Evolutionary conservation across 2,888 invertebrate genomes (phyloP).

Genomic region (Muscina levida): DNA sequence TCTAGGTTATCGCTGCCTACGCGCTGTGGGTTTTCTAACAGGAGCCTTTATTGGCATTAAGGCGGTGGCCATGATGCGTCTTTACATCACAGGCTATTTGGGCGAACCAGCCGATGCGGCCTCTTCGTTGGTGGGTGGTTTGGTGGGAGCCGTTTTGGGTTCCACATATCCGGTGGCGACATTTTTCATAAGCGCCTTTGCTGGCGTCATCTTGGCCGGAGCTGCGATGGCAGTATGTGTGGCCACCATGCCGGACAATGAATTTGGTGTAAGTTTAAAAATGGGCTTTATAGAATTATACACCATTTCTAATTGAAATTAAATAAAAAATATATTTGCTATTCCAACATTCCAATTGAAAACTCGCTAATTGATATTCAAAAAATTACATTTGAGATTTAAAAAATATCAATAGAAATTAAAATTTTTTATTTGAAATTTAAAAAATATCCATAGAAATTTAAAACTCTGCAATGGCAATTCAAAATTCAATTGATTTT

Average conservation of each 20-base stretch:
- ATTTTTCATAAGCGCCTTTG: conserved; percentile 78
- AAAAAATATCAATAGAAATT: too few relatives aligned
- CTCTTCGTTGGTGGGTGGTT: conserved; percentile 78
- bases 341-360: too few relatives aligned
- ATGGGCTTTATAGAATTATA: background rate
- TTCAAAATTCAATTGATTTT: too few relatives aligned
- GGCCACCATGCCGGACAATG: conserved; percentile 80
- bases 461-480: too few relatives aligned
- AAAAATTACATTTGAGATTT: too few relatives aligned
- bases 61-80: conserved; percentile 90
- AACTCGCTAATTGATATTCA: too few relatives aligned
- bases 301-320: background rate
- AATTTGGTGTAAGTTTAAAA: conserved; percentile 77
- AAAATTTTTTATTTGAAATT: too few relatives aligned
- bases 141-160: conserved; percentile 79
- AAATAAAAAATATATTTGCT: background rate
- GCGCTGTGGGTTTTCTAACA: conserved; percentile 92
- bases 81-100: conserved; percentile 88
- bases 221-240: conserved; percentile 79
- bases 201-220: conserved; percentile 78
- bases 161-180: conserved; percentile 80
- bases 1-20: conserved; percentile 94
- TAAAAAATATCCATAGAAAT: too few relatives aligned
- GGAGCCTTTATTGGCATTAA: conserved; percentile 92
- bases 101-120: conserved; percentile 81